Evolutionary conservation across 2,797 vertebrate species (phyloP).

Genomic region (Neosalanx taihuensis): DNA sequence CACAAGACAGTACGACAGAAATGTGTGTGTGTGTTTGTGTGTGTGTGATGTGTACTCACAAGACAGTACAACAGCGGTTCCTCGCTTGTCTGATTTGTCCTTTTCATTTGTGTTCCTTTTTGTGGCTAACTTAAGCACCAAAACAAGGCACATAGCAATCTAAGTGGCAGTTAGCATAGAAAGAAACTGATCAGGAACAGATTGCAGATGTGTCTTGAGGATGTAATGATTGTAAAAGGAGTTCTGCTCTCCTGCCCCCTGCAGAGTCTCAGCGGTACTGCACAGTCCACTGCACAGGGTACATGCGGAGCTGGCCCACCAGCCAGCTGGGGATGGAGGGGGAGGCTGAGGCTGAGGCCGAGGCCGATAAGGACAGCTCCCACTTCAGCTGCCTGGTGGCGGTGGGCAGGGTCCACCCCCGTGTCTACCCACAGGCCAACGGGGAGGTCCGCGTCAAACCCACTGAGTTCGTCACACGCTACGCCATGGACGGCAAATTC

Average conservation of each 20-base stretch:
- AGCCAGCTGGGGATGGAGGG: slow-evolving; percentile 78
- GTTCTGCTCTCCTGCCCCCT: slow-evolving; percentile 3
- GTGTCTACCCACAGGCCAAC: slow-evolving; percentile 73
- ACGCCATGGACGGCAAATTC: slow-evolving; percentile 93
- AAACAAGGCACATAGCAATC: too few species aligned
- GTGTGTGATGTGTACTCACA: too few species aligned
- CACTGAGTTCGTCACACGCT: slow-evolving; percentile 89
- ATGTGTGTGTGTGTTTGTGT: not conserved
- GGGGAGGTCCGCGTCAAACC: slow-evolving; percentile 85
- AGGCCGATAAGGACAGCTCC: slow-evolving; percentile 77
- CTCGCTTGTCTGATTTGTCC: too few species aligned
- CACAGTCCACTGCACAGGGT: slow-evolving; percentile 93
- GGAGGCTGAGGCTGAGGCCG: slow-evolving; percentile 75
- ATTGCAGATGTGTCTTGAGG: too few species aligned
- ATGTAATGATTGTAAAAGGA: not conserved
- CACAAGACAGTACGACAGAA: not conserved
- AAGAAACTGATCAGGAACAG: too few species aligned
- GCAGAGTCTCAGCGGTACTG: slow-evolving; percentile 89
- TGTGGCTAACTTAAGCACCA: too few species aligned
- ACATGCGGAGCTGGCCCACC: slow-evolving; percentile 89
- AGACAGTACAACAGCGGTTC: too few species aligned
- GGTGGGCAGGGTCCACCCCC: slow-evolving; percentile 82
- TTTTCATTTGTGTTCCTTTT: too few species aligned
- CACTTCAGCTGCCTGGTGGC: slow-evolving; percentile 92
- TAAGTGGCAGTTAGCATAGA: too few species aligned